phyloP scores from a whole-genome alignment of 2,113 vertebrate species.

The Lagopus leucura region DNA sequence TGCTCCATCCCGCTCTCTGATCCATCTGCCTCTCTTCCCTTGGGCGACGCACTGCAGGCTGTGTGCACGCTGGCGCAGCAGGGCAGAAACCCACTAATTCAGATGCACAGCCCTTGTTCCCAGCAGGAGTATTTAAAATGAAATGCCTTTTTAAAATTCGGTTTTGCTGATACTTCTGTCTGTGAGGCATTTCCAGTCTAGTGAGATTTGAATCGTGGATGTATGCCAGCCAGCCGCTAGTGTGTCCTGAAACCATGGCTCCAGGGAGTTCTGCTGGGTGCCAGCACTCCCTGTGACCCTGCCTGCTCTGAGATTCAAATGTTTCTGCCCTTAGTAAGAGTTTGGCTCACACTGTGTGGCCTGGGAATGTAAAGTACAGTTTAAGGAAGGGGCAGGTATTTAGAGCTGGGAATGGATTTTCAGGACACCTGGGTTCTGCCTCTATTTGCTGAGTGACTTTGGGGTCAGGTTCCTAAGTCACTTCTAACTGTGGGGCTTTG shows the following conservation, averaged over 20 bases:
- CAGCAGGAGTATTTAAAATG: slow-evolving; percentile 6
- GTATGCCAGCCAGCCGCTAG: slow-evolving; percentile 43
- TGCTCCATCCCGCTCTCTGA: not conserved
- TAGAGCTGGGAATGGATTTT: not conserved
- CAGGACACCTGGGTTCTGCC: not conserved
- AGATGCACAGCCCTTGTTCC: not conserved
- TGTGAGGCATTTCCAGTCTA: slow-evolving; percentile 64
- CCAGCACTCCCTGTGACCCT: not conserved
- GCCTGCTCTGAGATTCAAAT: not conserved
- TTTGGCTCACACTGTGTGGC: not conserved
- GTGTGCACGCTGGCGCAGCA: rapidly evolving
- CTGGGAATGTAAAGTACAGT: not conserved
- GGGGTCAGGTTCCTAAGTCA: not conserved
- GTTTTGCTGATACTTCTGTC: slow-evolving; percentile 65
- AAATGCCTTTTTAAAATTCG: slow-evolving; percentile 28
- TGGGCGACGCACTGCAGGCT: too few species aligned
- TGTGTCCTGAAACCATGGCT: slow-evolving; percentile 28
- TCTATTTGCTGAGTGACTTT: not conserved
- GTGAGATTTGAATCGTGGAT: slow-evolving; percentile 59
- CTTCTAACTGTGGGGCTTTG: not conserved
- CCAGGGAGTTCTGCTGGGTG: not conserved
- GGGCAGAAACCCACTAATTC: slow-evolving; percentile 14
- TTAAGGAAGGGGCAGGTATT: not conserved
- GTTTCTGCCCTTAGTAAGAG: not conserved
- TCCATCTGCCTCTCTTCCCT: not conserved